phyloP scores from a whole-genome alignment of 1,140 invertebrate species.

The Uloborus diversus region DNA sequence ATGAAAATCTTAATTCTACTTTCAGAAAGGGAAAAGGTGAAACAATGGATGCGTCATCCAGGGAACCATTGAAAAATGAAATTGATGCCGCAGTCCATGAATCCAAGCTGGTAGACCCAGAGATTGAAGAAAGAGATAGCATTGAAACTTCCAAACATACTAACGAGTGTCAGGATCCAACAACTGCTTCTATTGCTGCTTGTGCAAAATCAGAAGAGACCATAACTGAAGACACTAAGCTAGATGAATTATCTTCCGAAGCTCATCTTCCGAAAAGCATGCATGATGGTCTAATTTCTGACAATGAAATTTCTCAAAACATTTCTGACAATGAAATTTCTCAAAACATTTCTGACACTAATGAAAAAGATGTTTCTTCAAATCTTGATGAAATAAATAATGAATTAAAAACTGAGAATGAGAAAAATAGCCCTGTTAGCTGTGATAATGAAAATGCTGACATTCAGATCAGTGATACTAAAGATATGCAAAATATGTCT shows the following conservation, averaged over 20 bases:
- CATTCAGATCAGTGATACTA: too few relatives aligned
- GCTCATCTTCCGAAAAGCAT: too few relatives aligned
- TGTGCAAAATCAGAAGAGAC: background rate
- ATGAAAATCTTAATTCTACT: conserved; percentile 27
- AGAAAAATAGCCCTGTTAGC: background rate
- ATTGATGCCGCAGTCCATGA: background rate
- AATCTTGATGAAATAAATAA: background rate
- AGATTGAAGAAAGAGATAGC: background rate
- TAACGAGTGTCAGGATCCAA: background rate
- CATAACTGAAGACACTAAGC: background rate
- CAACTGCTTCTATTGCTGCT: background rate
- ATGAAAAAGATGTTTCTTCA: background rate
- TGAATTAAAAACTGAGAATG: background rate
- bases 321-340: background rate
- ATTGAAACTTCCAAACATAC: background rate
- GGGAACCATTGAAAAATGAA: background rate
- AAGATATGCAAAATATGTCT: too few relatives aligned
- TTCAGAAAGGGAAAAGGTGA: background rate
- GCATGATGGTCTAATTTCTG: too few relatives aligned
- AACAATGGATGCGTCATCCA: background rate
- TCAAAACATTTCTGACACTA: background rate
- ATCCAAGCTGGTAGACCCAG: background rate
- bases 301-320: too few relatives aligned
- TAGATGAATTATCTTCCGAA: too few relatives aligned
- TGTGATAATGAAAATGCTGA: background rate